Evolutionary conservation across 2,888 invertebrate genomes (phyloP), one percentile per base, ranked within the genome.

Genomic region (Drosophila meridiana): DNA sequence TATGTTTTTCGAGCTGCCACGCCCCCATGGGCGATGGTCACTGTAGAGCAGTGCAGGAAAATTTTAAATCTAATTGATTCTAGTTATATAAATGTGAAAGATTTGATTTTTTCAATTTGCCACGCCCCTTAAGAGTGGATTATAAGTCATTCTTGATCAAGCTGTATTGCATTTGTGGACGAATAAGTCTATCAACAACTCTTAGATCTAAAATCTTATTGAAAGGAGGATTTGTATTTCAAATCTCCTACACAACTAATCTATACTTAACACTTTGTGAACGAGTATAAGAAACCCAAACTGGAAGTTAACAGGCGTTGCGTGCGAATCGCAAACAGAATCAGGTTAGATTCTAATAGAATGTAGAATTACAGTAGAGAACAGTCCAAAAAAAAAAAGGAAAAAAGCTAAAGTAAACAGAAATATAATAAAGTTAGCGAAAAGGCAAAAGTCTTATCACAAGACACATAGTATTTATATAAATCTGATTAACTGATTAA

Each of bases 281-380:
- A 36, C 34, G 36, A 52, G 52, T 36, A 26, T 52, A 4, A 42
- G 38, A 56, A n/a, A 34, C 1, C 11, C 1, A 42, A 56, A 56
- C 38, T 42, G 40, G 28, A 56, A 84, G 83, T 87, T 84, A 89
- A 84, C 89, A 84, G 45, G 38, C 81, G 67, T 68, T 71, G 52
- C 60, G 32, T 42, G 6, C 26, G 40, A 65, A 50, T 76, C 80
- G 82, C 30, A 66, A 56, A 60, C 68, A 69, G 67, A 55, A 82
- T 89, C 83, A 84, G 89, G 87, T 73, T 69, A 40, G 76, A 76
- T 63, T 58, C 57, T 11, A 58, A 76, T 80, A 71, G 53, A 66
- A 40, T 53, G 53, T 64, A 55, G 50, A 14, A 26, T 53, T 61
- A 60, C 43, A 38, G 28, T 26, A 66, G 72, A 53, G 45, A 60